phyloP scores from a whole-genome alignment of 35 echinoderm and acorn worm genomes.

The Diadema setosum region DNA sequence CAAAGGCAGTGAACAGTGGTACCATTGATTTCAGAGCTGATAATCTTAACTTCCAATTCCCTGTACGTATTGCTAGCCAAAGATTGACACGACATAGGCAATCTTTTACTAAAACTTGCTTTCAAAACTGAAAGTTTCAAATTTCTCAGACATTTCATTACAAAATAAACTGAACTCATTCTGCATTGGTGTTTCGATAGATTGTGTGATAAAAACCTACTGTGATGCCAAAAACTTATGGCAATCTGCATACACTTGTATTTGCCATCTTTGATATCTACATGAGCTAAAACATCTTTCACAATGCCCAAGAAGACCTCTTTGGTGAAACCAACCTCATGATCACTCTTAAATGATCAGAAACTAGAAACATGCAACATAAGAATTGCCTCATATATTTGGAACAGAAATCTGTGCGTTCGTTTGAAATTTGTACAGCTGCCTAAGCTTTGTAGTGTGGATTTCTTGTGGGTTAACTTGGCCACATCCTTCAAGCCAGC shows the following conservation, averaged over 20 bases:
- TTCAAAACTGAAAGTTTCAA: slow-evolving; percentile 38
- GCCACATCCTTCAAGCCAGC: slow-evolving; percentile 45
- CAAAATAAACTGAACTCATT: background rate
- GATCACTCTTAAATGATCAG: background rate
- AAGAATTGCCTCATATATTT: slow-evolving; percentile 49
- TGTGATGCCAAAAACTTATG: background rate
- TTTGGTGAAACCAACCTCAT: background rate
- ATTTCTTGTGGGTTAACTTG: slow-evolving; percentile 13
- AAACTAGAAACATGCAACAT: slow-evolving; percentile 6
- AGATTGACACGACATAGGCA: slow-evolving; percentile 2
- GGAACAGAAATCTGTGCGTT: slow-evolving; percentile 58
- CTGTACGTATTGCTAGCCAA: background rate
- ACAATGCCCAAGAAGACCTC: background rate
- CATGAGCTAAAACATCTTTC: background rate
- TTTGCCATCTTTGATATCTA: background rate
- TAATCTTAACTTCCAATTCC: background rate
- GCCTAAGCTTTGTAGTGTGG: background rate
- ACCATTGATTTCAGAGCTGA: background rate
- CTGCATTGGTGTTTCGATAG: background rate
- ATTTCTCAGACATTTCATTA: background rate
- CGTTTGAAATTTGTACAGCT: slow-evolving; percentile 27
- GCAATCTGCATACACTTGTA: background rate
- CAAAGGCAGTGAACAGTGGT: slow-evolving; percentile 43
- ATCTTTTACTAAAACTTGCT: slow-evolving; percentile 11
- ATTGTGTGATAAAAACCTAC: background rate